phyloP scores from a whole-genome alignment of 2,888 invertebrate genomes.

The Tryphoninae sp. region DNA sequence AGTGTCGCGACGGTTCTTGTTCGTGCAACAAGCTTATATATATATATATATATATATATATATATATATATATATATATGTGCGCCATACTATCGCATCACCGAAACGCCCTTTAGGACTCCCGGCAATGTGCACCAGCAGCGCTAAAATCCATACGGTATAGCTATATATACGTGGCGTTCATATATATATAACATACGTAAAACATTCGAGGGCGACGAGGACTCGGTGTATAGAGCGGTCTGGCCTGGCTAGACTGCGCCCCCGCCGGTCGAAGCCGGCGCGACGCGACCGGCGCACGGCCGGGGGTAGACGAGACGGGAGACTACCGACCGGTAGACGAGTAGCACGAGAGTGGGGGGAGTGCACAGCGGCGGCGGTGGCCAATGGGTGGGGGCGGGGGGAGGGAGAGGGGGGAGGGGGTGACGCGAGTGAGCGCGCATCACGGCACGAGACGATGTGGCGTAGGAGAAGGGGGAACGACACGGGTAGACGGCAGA shows the following conservation, averaged over 20 bases:
- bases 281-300: constrained; percentile 69
- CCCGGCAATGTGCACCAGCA: constrained; percentile 48
- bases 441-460: constrained; percentile 56
- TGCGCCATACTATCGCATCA: constrained; percentile 48
- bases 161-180: background rate
- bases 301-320: constrained; percentile 73
- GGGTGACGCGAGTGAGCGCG: constrained; percentile 63
- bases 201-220: constrained; percentile 51
- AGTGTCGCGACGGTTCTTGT: constrained; percentile 64
- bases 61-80: constrained; percentile 1
- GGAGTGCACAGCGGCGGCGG: constrained; percentile 80
- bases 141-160: constrained; percentile 2
- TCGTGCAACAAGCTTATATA: constrained; percentile 28
- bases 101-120: constrained; percentile 53
- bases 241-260: constrained; percentile 77
- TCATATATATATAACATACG: constrained; percentile 24
- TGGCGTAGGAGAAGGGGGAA: constrained; percentile 76
- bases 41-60: constrained; percentile 18
- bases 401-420: constrained; percentile 80
- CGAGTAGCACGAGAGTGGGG: constrained; percentile 71
- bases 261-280: constrained; percentile 75
- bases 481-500: constrained; percentile 67
- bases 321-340: constrained; percentile 79
- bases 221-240: constrained; percentile 71
- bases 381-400: constrained; percentile 80